Evolutionary conservation across 2,888 invertebrate species (phyloP).

Genomic region (Fragum sueziense): DNA sequence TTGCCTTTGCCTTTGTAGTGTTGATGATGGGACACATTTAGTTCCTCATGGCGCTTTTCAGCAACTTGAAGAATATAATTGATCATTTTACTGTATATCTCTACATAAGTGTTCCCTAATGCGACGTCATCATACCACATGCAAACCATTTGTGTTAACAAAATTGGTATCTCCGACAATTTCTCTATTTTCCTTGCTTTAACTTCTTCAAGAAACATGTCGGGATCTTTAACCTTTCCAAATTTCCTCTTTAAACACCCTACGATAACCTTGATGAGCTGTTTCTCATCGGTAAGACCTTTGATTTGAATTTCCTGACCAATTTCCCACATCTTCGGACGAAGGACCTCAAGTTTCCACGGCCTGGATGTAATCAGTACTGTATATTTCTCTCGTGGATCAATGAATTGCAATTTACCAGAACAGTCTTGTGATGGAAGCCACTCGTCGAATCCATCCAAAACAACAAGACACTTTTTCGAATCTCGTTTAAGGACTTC

Average conservation of each 20-base stretch:
- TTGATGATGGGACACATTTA: background rate
- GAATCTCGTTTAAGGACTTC: background rate
- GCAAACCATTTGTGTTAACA: conserved; percentile 24
- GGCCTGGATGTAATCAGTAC: background rate
- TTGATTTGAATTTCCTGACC: background rate
- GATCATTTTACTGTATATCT: conserved; percentile 27
- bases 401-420: background rate
- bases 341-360: conserved; percentile 15
- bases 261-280: background rate
- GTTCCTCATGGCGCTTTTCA: background rate
- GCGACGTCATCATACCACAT: conserved; percentile 22
- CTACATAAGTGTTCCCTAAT: conserved; percentile 3
- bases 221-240: background rate
- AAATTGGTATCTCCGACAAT: conserved; percentile 10
- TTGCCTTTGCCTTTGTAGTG: background rate
- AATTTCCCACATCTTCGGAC: background rate
- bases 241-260: background rate
- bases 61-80: conserved; percentile 17
- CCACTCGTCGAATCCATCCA: conserved; percentile 9
- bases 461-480: conserved; percentile 4
- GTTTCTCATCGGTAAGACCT: background rate
- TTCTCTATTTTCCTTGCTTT: background rate
- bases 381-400: conserved; percentile 6
- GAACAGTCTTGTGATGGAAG: background rate
- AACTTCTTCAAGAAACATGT: background rate